phyloP scores from a whole-genome alignment of 2,797 vertebrate species.

The Protonibea diacanthus region DNA sequence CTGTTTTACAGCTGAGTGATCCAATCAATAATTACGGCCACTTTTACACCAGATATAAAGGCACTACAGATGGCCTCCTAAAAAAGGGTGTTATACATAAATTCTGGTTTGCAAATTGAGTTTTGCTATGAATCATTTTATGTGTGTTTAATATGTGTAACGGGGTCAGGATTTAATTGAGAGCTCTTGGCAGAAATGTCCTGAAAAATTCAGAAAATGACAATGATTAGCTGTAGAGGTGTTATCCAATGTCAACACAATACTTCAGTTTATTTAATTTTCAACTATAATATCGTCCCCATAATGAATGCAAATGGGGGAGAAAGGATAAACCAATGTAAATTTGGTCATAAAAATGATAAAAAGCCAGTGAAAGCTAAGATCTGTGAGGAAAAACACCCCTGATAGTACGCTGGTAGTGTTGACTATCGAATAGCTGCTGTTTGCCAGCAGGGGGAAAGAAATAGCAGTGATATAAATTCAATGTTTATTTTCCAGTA shows the following conservation, averaged over 20 bases:
- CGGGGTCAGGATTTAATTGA: constrained; percentile 10
- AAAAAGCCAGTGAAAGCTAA: constrained; percentile 7
- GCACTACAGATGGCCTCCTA: constrained; percentile 31
- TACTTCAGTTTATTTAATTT: too few species aligned
- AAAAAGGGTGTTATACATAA: constrained; percentile 28
- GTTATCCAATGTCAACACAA: too few species aligned
- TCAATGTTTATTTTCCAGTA: constrained; percentile 58
- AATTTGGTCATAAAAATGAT: too few species aligned
- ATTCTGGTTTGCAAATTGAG: constrained; percentile 11
- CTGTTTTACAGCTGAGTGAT: not conserved
- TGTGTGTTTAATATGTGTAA: not conserved
- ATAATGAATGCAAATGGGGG: too few species aligned
- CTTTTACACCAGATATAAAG: constrained; percentile 21
- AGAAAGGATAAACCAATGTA: too few species aligned
- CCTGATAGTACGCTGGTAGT: not conserved
- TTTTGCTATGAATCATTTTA: constrained; percentile 39
- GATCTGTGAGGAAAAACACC: not conserved
- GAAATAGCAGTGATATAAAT: constrained; percentile 25
- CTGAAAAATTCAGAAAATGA: constrained; percentile 18
- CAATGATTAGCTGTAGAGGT: too few species aligned
- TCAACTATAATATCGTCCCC: too few species aligned
- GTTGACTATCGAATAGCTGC: constrained; percentile 14
- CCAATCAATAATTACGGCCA: too few species aligned
- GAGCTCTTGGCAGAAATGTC: not conserved
- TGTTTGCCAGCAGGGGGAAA: constrained; percentile 36